A percentile compares a stretch with the other conserved stretches of the same genome.
Evolutionary conservation across 1,140 invertebrate genomes (phyloP).

Genomic region (Drosophila nebulosa): DNA sequence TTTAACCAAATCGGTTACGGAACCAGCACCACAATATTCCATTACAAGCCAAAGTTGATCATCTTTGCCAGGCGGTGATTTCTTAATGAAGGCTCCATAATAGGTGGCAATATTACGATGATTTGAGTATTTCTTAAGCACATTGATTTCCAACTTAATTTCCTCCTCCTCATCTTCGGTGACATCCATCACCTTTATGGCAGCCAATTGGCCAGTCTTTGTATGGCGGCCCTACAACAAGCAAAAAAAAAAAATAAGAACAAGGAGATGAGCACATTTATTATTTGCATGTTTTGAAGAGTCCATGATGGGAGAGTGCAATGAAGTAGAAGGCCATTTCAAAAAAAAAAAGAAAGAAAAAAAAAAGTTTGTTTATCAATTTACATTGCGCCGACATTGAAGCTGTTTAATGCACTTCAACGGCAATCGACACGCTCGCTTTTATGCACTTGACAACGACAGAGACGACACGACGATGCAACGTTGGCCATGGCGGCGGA

Average conservation of each 20-base stretch:
- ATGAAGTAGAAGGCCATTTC: background rate
- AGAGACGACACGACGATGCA: slow-evolving; percentile 27
- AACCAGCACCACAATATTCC: slow-evolving; percentile 99
- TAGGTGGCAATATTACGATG: slow-evolving; percentile 99
- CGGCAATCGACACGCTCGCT: background rate
- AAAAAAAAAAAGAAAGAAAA: background rate
- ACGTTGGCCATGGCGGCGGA: slow-evolving; percentile 28
- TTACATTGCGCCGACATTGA: slow-evolving; percentile 28
- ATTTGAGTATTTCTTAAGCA: slow-evolving; percentile 99
- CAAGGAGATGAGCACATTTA: background rate
- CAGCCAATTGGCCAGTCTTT: slow-evolving; percentile 99
- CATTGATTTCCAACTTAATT: slow-evolving; percentile 99
- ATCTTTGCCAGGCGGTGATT: slow-evolving; percentile 98
- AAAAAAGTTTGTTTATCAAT: slow-evolving; percentile 22
- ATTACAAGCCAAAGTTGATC: slow-evolving; percentile 99
- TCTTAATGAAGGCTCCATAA: slow-evolving; percentile 99
- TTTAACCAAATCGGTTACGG: slow-evolving; percentile 99
- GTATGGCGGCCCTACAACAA: slow-evolving; percentile 95
- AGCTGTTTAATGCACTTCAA: slow-evolving; percentile 39
- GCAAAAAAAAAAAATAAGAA: background rate
- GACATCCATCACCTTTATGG: slow-evolving; percentile 99
- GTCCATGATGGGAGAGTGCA: too few relatives aligned
- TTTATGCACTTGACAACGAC: slow-evolving; percentile 17
- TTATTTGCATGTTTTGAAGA: too few relatives aligned
- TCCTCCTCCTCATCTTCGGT: slow-evolving; percentile 99